Percentiles rank a stretch among this genome's conserved stretches.
Conservation (phyloP, 2,888 invertebrate species). For the Pardosa pseudoannulata region DNA sequence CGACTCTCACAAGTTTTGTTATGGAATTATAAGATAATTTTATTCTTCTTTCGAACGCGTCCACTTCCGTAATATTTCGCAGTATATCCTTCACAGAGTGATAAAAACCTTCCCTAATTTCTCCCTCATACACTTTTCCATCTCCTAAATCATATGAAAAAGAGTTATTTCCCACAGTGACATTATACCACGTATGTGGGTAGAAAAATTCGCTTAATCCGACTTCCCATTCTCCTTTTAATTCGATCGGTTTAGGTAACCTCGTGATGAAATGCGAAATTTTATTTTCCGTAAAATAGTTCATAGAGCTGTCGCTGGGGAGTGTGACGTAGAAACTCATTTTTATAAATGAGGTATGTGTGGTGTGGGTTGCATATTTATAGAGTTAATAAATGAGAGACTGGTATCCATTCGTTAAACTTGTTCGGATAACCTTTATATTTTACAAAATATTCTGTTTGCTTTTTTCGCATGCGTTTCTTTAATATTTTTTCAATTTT, state of each 20-base stretch:
- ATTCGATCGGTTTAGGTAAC: background rate
- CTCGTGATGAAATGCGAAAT: slow-evolving; percentile 15
- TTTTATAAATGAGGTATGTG: background rate
- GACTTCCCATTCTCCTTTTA: slow-evolving; percentile 26
- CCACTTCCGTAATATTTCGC: background rate
- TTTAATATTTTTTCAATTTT: background rate
- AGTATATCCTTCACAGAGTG: slow-evolving; percentile 12
- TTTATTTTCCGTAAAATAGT: slow-evolving; percentile 27
- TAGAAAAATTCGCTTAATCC: slow-evolving; percentile 27
- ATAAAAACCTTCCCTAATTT: slow-evolving; percentile 29
- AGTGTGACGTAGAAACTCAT: slow-evolving; percentile 37
- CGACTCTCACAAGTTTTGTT: slow-evolving; percentile 8
- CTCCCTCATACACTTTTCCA: background rate
- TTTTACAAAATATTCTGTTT: slow-evolving; percentile 27
- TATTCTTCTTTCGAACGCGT: background rate
- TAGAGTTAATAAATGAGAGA: slow-evolving; percentile 11
- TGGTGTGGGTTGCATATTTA: slow-evolving; percentile 5
- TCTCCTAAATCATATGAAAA: slow-evolving; percentile 8
- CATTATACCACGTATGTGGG: slow-evolving; percentile 27
- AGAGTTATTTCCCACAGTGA: slow-evolving; percentile 1
- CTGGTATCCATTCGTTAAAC: slow-evolving; percentile 23
- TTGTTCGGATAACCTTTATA: background rate
- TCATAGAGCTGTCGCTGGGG: background rate
- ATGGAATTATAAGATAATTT: background rate
- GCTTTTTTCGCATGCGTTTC: background rate